Conservation (phyloP, 2,113 vertebrate genomes). For the Rhegmatorhina hoffmannsi region DNA sequence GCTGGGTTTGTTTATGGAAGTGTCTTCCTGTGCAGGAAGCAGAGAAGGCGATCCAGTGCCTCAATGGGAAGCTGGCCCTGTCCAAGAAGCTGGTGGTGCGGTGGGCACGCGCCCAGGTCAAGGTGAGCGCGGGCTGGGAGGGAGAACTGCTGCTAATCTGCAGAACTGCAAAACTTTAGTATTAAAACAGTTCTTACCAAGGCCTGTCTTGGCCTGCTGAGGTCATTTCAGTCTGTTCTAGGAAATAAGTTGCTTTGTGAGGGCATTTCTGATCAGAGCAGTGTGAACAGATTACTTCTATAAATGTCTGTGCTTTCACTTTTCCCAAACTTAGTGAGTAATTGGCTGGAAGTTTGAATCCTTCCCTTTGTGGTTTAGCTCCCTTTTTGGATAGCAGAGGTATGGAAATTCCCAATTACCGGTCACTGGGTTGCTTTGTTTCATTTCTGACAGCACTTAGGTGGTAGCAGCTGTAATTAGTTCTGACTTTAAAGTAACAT, state of each 20-base stretch:
- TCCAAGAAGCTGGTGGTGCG: constrained; percentile 97
- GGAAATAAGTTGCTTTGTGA: not conserved
- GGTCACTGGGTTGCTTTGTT: constrained; percentile 1
- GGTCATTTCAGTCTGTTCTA: not conserved
- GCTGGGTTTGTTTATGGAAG: constrained; percentile 28
- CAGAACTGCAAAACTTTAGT: accelerated
- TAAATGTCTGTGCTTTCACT: not conserved
- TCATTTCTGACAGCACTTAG: constrained; percentile 27
- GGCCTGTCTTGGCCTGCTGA: not conserved
- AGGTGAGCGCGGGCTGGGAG: constrained; percentile 74
- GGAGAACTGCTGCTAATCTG: not conserved
- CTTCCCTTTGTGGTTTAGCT: not conserved
- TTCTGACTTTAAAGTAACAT: constrained; percentile 19
- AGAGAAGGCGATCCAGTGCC: constrained; percentile 93
- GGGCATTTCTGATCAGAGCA: not conserved
- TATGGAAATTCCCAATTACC: constrained; percentile 34
- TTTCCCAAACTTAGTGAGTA: not conserved
- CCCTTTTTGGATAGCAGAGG: not conserved
- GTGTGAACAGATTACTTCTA: not conserved
- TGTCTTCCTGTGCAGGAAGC: constrained; percentile 86
- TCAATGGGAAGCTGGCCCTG: constrained; percentile 96
- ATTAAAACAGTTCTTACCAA: not conserved
- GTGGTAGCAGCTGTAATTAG: constrained; percentile 20
- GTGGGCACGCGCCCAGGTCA: constrained; percentile 97
- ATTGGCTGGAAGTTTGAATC: not conserved